Base-by-base conservation (phyloP, 1,140 invertebrate genomes). In the Drosophila tropicalis region DNA sequence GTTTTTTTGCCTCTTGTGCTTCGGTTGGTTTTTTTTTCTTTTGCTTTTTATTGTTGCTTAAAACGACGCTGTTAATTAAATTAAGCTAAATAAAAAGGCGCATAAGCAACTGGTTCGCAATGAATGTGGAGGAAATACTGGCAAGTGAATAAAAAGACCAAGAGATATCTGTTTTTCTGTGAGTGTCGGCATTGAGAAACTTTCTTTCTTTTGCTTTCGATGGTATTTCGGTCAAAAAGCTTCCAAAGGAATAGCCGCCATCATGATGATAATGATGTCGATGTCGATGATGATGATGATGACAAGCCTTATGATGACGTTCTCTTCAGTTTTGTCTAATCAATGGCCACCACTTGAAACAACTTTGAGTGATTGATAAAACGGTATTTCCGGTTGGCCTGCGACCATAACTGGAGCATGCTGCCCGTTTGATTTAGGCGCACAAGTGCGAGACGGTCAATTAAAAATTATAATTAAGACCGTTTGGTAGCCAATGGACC, bases 131-230 rank as follows among this genome's bases (percentile, higher is more conserved):
- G 75, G 67, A 76, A 70, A 77, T 51, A 74, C 75, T 67, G 65
- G 17, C 73, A 76, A 76, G 60, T 76, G 60, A 76, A 69, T 60
- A 64, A 64, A 76, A 63, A 58, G 57, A 63, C 76, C 64, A 76
- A 76, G 15, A 58, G 5, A 19, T 60, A 39, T 60, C 17, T 60
- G 29, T 60, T 12, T 60, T 25, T 1, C 5, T 6, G 34, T 17
- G 29, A 36, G 56, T 34, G 29, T 36, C 34, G 58, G 65, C 77
- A 85, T 81, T 85, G 81, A 67, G 77, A 66, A 83, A 87, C 84
- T 89, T 89, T 89, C 84, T 89, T 29, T 89, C 73, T 83, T 73
- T 89, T 89, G 80, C 85, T 90, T 89, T 89, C 84, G 78, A 81
- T 89, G 84, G 84, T 79, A 84, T 89, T 89, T 90, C 85, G 84